phyloP scores from a whole-genome alignment of 2,888 invertebrate genomes.

The Cylloceria caligata region DNA sequence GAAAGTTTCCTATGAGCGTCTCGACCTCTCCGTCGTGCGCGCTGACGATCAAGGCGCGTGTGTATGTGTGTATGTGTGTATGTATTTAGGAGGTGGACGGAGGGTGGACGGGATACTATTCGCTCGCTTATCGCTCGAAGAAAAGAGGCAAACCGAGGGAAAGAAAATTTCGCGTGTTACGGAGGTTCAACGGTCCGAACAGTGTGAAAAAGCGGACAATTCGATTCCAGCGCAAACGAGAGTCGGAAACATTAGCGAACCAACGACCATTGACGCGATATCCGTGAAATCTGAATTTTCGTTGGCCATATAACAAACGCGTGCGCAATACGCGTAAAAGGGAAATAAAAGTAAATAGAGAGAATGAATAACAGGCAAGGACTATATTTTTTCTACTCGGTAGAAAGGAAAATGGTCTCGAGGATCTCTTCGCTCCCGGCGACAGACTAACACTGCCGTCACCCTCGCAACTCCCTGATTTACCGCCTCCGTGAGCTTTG shows the following conservation, averaged over 20 bases:
- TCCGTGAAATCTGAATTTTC: background rate
- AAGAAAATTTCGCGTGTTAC: slow-evolving; percentile 11
- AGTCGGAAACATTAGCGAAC: background rate
- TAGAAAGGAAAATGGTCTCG: slow-evolving; percentile 15
- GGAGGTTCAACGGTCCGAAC: slow-evolving; percentile 19
- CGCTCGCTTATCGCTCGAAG: background rate
- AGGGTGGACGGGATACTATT: background rate
- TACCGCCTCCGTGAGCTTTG: slow-evolving; percentile 50
- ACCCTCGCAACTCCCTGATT: slow-evolving; percentile 50
- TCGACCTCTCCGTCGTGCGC: background rate
- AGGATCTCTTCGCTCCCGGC: slow-evolving; percentile 41
- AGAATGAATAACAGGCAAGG: background rate
- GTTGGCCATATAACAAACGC: background rate
- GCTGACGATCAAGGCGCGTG: too few species aligned
- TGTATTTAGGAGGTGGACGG: background rate
- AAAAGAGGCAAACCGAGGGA: slow-evolving; percentile 16
- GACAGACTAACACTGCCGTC: slow-evolving; percentile 43
- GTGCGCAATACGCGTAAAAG: background rate
- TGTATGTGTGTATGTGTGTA: background rate
- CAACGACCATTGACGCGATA: background rate
- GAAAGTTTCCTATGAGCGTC: background rate
- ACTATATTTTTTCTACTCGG: slow-evolving; percentile 1
- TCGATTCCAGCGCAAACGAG: slow-evolving; percentile 3
- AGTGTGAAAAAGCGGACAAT: slow-evolving; percentile 13
- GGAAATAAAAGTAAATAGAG: background rate